These are phyloP conservation scores for Neosilurus mollespiculum DNA, from an alignment of 2,797 vertebrate species.

Conservation along the genomic window DNA sequence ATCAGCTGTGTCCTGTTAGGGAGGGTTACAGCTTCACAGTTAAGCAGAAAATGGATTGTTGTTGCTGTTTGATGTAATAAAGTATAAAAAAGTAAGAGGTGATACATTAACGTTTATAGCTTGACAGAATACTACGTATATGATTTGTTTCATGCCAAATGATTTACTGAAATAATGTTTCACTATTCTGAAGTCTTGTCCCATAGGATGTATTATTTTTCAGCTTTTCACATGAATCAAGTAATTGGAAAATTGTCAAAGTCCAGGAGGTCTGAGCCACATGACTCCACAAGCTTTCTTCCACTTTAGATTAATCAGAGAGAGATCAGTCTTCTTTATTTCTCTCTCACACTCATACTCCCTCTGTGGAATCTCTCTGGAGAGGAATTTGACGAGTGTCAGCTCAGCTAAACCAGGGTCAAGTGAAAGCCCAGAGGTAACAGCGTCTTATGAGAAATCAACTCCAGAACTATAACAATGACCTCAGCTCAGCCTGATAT, in stretches of 20 bases:
- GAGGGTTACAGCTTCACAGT: conserved; percentile 27
- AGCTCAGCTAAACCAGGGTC: conserved; percentile 38
- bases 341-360: neutral
- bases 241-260: conserved; percentile 24
- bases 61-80: neutral
- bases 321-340: conserved; percentile 1
- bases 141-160: conserved; percentile 4
- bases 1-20: conserved; percentile 72
- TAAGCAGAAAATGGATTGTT: neutral
- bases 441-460: conserved; percentile 41
- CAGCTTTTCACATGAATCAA: conserved; percentile 38
- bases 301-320: conserved; percentile 38
- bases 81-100: neutral
- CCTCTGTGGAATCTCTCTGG: conserved; percentile 18
- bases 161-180: conserved; percentile 18
- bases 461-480: conserved; percentile 36
- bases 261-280: conserved; percentile 27
- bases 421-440: conserved; percentile 28
- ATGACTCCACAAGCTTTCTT: conserved; percentile 5
- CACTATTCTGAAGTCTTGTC: conserved; percentile 18
- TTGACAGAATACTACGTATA: conserved; percentile 1
- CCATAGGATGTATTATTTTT: conserved; percentile 24
- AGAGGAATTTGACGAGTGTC: conserved; percentile 38
- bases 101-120: conserved; percentile 10
- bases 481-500: conserved; percentile 40